Conservation (phyloP, 2,113 vertebrate species). For the Danio rerio region GRCz12tu NC_133181.1:4000501-4001000, state of each 20-base stretch:
- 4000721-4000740: not conserved
- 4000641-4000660: conserved; percentile 88
- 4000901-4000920: conserved; percentile 43
- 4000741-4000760: conserved; percentile 3
- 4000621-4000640: conserved; percentile 89
- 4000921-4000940: not conserved
- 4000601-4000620: conserved; percentile 85
- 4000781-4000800: not conserved
- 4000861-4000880: conserved; percentile 3
- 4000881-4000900: conserved; percentile 34
- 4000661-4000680: conserved; percentile 49
- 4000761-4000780: not conserved
- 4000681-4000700: conserved; percentile 35
- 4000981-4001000: no score
- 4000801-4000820: conserved; percentile 5
- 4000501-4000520: conserved; percentile 78
- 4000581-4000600: conserved; percentile 96
- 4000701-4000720: not conserved
- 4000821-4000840: not conserved
- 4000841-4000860: not conserved
- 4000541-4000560: conserved; percentile 98
- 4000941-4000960: not conserved
- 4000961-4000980: no score
- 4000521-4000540: conserved; percentile 97
- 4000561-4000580: conserved; percentile 94